phyloP scores from a whole-genome alignment of 1,140 invertebrate genomes.

The Archegozetes longisetosus region DNA sequence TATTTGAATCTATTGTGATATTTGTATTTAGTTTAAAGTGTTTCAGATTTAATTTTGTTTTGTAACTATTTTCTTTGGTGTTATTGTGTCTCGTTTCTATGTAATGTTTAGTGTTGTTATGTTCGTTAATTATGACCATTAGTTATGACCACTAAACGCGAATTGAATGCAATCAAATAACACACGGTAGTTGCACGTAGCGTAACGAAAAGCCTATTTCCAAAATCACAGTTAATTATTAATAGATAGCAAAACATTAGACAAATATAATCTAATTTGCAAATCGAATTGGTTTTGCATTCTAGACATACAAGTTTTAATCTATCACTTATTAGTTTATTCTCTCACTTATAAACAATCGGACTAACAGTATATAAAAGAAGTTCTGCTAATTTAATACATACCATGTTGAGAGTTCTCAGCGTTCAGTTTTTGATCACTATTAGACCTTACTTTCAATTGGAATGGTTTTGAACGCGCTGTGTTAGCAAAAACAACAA shows the following conservation, averaged over 20 bases:
- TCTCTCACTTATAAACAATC: neutral
- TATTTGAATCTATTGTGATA: too few species aligned
- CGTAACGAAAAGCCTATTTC: constrained; percentile 21
- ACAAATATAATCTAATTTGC: too few species aligned
- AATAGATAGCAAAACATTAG: too few species aligned
- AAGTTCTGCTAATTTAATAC: neutral
- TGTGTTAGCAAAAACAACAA: constrained; percentile 13
- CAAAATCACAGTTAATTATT: neutral
- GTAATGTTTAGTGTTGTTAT: neutral
- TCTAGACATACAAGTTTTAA: neutral
- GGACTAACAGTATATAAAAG: neutral
- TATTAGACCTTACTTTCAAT: constrained; percentile 23
- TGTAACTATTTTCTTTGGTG: neutral
- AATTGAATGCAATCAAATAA: constrained; percentile 20
- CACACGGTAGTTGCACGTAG: constrained; percentile 24
- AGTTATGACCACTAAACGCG: neutral
- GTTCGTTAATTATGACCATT: neutral
- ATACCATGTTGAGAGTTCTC: constrained; percentile 22
- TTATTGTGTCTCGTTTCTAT: neutral
- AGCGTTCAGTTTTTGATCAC: constrained; percentile 21
- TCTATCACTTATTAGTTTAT: neutral
- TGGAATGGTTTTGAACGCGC: constrained; percentile 25
- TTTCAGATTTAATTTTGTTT: neutral
- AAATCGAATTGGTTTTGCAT: neutral
- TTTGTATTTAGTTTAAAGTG: neutral